These are phyloP conservation scores for Miniopterus natalensis DNA, from an alignment of 2,113 vertebrate genomes.

Conservation along the genomic window DNA sequence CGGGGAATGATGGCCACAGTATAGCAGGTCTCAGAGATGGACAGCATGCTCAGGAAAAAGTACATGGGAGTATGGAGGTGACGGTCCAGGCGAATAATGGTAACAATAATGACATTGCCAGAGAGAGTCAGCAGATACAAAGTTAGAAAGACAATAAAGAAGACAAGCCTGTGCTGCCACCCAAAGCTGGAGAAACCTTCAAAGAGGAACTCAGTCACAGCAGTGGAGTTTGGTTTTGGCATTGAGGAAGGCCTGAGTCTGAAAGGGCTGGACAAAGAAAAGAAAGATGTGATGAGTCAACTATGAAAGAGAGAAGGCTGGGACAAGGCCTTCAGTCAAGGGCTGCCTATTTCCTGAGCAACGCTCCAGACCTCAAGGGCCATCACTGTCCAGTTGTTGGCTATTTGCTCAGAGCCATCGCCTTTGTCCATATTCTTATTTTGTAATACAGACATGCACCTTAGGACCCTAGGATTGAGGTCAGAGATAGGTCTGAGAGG, in stretches of 20 bases:
- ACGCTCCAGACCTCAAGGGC: too few relatives aligned
- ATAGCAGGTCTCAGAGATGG: constrained; percentile 77
- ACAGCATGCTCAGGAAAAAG: constrained; percentile 73
- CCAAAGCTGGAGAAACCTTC: constrained; percentile 76
- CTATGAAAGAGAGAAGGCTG: neutral
- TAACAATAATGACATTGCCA: constrained; percentile 68
- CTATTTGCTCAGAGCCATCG: neutral
- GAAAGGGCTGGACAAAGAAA: neutral
- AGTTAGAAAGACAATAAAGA: constrained; percentile 69
- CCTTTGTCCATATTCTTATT: neutral
- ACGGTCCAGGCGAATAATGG: constrained; percentile 31
- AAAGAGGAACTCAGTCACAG: constrained; percentile 65
- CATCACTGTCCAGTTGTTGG: neutral
- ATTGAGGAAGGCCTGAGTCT: neutral
- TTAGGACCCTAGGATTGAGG: neutral
- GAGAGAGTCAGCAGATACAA: constrained; percentile 71
- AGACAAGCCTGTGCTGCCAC: constrained; percentile 56
- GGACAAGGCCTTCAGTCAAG: neutral
- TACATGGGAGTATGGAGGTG: constrained; percentile 76
- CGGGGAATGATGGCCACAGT: constrained; percentile 68
- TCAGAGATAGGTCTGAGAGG: neutral
- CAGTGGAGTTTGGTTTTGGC: constrained; percentile 57
- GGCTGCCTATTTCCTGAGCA: neutral
- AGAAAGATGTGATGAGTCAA: neutral
- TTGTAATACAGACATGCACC: neutral